A percentile compares a stretch with the other conserved stretches of the same genome.
phyloP scores from a whole-genome alignment of 2,888 invertebrate genomes.

The Leucoma salicis region DNA sequence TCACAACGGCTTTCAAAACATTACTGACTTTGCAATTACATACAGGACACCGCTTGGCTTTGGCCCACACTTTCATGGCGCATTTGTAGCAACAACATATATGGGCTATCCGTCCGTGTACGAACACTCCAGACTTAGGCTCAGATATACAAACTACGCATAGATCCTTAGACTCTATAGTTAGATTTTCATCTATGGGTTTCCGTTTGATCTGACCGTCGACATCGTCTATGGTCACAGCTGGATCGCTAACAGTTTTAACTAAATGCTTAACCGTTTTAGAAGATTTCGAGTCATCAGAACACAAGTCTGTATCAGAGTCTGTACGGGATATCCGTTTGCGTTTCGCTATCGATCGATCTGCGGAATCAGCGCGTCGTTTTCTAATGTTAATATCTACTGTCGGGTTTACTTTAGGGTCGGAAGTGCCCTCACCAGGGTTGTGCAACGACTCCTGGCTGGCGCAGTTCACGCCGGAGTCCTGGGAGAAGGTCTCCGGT shows the following conservation, averaged over 20 bases:
- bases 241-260: constrained; percentile 71
- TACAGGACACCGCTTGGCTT: constrained; percentile 84
- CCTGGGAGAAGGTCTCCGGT: constrained; percentile 50
- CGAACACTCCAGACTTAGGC: constrained; percentile 86
- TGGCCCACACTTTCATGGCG: constrained; percentile 85
- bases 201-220: constrained; percentile 41
- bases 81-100: constrained; percentile 88
- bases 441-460: constrained; percentile 47
- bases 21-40: constrained; percentile 86
- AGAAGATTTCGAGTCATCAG: constrained; percentile 15
- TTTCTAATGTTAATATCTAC: constrained; percentile 26
- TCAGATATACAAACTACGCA: constrained; percentile 84
- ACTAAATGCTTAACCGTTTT: constrained; percentile 46
- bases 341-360: constrained; percentile 45
- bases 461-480: constrained; percentile 57
- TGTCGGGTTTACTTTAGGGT: background rate
- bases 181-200: constrained; percentile 43
- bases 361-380: constrained; percentile 52
- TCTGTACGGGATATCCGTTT: constrained; percentile 35
- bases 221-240: constrained; percentile 50
- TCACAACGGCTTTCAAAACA: constrained; percentile 83
- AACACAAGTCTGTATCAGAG: constrained; percentile 41
- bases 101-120: constrained; percentile 85
- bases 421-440: constrained; percentile 24
- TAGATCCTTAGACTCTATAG: constrained; percentile 52